These are phyloP conservation scores for Eubasilissa splendida DNA, from an alignment of 2,888 invertebrate species.

Conservation along the genomic window DNA sequence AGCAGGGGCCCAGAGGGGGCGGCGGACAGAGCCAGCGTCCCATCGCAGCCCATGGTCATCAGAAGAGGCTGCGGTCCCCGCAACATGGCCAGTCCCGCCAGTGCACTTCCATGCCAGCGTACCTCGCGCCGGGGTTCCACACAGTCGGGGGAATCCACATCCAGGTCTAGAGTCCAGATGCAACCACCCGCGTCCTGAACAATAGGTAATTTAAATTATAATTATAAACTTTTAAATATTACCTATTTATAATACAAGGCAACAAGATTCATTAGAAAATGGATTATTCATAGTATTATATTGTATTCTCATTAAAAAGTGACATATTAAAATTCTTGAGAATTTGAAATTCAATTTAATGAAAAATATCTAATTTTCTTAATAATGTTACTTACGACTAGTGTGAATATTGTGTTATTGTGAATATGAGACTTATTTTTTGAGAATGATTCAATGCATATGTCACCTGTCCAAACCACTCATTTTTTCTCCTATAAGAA, in stretches of 20 bases:
- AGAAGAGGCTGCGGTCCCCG: conserved; percentile 78
- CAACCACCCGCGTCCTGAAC: conserved; percentile 48
- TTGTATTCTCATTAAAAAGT: too few relatives aligned
- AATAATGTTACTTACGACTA: background rate
- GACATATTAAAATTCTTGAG: too few relatives aligned
- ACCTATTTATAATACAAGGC: too few relatives aligned
- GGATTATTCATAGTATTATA: too few relatives aligned
- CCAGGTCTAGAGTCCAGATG: conserved; percentile 67
- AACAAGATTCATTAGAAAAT: too few relatives aligned
- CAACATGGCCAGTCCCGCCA: conserved; percentile 79
- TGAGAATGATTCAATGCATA: background rate
- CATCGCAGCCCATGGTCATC: conserved; percentile 82
- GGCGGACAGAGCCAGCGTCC: conserved; percentile 82
- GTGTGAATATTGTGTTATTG: background rate
- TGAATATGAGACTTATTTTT: too few relatives aligned
- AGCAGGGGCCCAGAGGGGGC: conserved; percentile 75
- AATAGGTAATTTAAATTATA: too few relatives aligned
- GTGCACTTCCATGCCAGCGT: conserved; percentile 83
- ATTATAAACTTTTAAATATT: too few relatives aligned
- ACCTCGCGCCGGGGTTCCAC: conserved; percentile 70
- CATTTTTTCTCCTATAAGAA: conserved; percentile 68
- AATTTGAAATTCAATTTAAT: too few relatives aligned
- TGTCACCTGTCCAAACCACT: conserved; percentile 86
- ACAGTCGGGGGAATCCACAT: conserved; percentile 68
- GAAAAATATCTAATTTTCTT: too few relatives aligned